Percentiles rank a stretch among this genome's conserved stretches.
Conservation (phyloP, 2,888 invertebrate species). For the Apocheima hispidaria region DNA sequence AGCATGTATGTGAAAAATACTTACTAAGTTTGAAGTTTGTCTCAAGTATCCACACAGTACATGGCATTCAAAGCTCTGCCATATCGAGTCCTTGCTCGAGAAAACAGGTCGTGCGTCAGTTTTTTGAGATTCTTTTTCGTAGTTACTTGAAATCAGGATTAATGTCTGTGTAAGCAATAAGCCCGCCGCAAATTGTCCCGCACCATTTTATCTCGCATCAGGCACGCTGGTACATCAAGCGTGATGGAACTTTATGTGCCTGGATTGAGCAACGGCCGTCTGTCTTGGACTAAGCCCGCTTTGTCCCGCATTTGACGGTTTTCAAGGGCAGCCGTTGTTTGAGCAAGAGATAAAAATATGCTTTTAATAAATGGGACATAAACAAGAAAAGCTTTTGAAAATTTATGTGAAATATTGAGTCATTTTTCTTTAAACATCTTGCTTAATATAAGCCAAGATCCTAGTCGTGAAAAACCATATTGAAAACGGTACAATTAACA, state of each 20-base stretch:
- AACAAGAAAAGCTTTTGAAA: not conserved
- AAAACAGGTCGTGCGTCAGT: conserved; percentile 22
- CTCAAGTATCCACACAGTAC: not conserved
- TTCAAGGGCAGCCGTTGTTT: conserved; percentile 22
- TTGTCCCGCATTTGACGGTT: conserved; percentile 11
- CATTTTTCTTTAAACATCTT: not conserved
- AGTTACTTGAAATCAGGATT: conserved; percentile 39
- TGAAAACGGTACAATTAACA: too few species aligned
- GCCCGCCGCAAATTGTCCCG: conserved; percentile 35
- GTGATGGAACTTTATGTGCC: conserved; percentile 40
- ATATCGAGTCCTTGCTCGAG: not conserved
- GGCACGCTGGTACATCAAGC: conserved; percentile 34
- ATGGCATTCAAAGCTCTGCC: not conserved
- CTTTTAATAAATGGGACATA: conserved; percentile 9
- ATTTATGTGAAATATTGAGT: not conserved
- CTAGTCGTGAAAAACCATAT: too few species aligned
- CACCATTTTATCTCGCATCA: conserved; percentile 29
- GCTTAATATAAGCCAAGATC: too few species aligned
- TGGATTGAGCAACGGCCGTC: conserved; percentile 21
- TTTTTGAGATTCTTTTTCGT: conserved; percentile 22
- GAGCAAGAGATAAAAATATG: conserved; percentile 6
- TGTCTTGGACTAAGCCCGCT: conserved; percentile 26
- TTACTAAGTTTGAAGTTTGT: too few species aligned
- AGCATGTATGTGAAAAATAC: too few species aligned
- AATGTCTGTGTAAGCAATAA: conserved; percentile 40